Evolutionary conservation across 2,888 invertebrate genomes (phyloP), one percentile per base, ranked within the genome.

Genomic region (Meteorus colon): DNA sequence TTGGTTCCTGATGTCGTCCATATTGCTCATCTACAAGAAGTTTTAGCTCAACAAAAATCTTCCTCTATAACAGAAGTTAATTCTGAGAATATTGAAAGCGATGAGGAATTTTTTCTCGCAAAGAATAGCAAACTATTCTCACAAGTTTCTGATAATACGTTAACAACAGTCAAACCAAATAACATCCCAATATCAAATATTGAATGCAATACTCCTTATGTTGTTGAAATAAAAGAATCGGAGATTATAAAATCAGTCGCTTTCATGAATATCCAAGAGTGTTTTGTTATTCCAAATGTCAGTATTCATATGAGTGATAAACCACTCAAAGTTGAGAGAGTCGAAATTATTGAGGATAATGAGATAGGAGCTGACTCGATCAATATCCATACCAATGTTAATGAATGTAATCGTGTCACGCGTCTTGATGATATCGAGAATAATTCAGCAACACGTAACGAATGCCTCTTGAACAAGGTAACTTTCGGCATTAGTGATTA

Each of bases 81-180:
- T 31, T 29, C 65, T 45, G n/a, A 65, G 55, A 68, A 78, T 31
- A 16, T 76, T 55, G 76, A 82, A 41, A 83, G 85, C 27, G 82
- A 83, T 27, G 86, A 88, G 10, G 89, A 89, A 79, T 89, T 89
- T 76, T 89, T 89, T 82, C 89, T 94, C 74, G 91, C 94, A 14
- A 92, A 93, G 84, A 93, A 94, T 79, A 94, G 94, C 86, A 92
- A 92, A 55, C 90, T 94, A 14, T 94, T 95, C 87, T 93, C 93
- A 8, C 93, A 93, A 89, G 94, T 94, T 79, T 94, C 94, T 0
- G 90, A 91, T 31, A 91, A 93, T 84, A 86, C 84, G 4, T 76
- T 89, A n/a, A 80, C 82, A 1, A 65, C 72, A 4, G 60, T 76
- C 12, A 74, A 75, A 79, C 72, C 70, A 19, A 78, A 81, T 6